phyloP scores from a whole-genome alignment of 2,888 invertebrate genomes.

The Galerucella nymphaeae region DNA sequence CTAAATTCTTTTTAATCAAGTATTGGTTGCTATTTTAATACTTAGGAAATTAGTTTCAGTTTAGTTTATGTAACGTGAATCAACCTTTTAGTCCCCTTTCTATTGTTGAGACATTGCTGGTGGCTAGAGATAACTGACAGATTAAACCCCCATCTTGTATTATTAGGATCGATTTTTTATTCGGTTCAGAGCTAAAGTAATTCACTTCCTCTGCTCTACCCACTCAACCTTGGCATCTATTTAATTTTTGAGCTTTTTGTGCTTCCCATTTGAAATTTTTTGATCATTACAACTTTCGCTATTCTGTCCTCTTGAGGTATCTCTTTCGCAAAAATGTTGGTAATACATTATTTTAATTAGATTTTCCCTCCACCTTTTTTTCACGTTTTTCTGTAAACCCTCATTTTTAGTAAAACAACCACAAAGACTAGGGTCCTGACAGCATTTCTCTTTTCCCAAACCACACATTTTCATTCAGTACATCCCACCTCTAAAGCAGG shows the following conservation, averaged over 20 bases:
- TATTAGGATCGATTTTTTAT: too few species aligned
- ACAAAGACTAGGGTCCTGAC: constrained; percentile 9
- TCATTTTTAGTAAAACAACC: background rate
- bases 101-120: too few species aligned
- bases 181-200: too few species aligned
- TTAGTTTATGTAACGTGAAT: too few species aligned
- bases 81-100: too few species aligned
- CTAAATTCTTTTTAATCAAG: background rate
- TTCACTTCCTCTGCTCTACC: too few species aligned
- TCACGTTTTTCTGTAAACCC: background rate
- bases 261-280: background rate
- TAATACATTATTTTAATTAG: background rate
- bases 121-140: too few species aligned
- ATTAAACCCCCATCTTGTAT: too few species aligned
- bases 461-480: constrained; percentile 9
- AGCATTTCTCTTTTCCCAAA: constrained; percentile 11
- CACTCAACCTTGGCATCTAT: too few species aligned
- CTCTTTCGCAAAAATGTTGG: background rate
- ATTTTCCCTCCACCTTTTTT: background rate
- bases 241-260: background rate
- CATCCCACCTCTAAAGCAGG: constrained; percentile 10
- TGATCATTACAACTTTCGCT: background rate
- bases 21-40: constrained; percentile 9
- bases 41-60: too few species aligned
- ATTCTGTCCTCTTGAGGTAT: background rate